Evolutionary conservation across 2,888 invertebrate genomes (phyloP), one percentile per base, ranked within the genome.

Genomic region (Sphinx pinastri): DNA sequence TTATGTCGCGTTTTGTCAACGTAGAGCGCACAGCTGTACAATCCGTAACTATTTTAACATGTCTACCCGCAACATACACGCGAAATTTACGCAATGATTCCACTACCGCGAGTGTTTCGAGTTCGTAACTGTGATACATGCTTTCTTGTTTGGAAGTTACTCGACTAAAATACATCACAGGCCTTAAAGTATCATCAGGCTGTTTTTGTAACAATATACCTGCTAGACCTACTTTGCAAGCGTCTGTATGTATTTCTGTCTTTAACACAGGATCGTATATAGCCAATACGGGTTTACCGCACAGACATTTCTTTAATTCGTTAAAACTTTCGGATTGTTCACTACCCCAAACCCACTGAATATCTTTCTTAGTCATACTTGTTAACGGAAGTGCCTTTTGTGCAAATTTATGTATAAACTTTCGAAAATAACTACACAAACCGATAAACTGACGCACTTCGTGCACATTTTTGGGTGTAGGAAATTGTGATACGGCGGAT

Each of bases 111-210:
- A 59, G 25, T 13, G 59, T 59, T n/a, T 59, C 59, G 1, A 59
- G 38, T 13, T 31, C 59, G 31, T 59, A 59, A 19, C 38, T 59
- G 13, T 59, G 59, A 59, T 59, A 59, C 31, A 59, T 38, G 6
- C 12, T 31, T 38, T 59, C 59, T 59, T 59, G 31, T 31, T 13
- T 31, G 14, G 38, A 14, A 14, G 59, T 59, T 14, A 59, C 38
- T 45, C 59, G 31, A 38, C 59, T 59, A 45, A 59, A 59, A 12
- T 59, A 59, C 45, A n/a, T 14, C 10, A 59, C n/a, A 7, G 59
- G 59, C 8, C 45, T n/a, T 13, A 59, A 59, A 11, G 45, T 25
- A 59, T 13, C 31, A 12, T 59, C 25, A 25, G 25, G 25, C 25
- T 25, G 25, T 25, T 25, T 25, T 25, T 25, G 25, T 25, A 25